Percentiles rank a stretch among this genome's conserved stretches.
Evolutionary conservation across 1,140 invertebrate species (phyloP).

Genomic region (Leptinotarsa defecta): DNA sequence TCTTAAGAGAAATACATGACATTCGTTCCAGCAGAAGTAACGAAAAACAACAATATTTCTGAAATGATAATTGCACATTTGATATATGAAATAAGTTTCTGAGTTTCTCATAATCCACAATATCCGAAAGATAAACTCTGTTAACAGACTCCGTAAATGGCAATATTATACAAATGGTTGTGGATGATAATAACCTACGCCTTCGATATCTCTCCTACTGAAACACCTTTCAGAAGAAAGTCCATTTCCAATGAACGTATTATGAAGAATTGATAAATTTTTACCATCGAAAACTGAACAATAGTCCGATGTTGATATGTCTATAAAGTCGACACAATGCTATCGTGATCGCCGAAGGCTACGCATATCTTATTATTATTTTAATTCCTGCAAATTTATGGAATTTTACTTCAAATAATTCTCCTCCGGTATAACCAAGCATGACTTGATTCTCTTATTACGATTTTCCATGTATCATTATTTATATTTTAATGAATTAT

Average conservation of each 20-base stretch:
- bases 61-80: no score
- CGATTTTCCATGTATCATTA: conserved; percentile 19
- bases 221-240: background rate
- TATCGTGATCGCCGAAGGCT: conserved; percentile 40
- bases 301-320: conserved; percentile 31
- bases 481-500: conserved; percentile 20
- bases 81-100: no score
- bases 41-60: no score
- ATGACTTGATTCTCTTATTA: conserved; percentile 9
- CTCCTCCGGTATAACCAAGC: conserved; percentile 7
- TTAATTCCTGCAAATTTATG: conserved; percentile 46
- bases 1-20: no score
- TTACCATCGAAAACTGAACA: background rate
- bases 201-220: background rate
- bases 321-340: conserved; percentile 42
- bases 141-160: no score
- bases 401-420: conserved; percentile 37
- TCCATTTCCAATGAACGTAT: background rate
- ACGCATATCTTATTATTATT: conserved; percentile 42
- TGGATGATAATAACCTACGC: no score
- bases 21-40: no score
- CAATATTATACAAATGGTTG: no score
- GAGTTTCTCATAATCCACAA: no score
- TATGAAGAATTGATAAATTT: background rate
- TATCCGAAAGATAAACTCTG: no score